Percentiles rank a stretch among this genome's conserved stretches.
Evolutionary conservation across 2,888 invertebrate genomes (phyloP).

Genomic region (Synergus umbraculus): DNA sequence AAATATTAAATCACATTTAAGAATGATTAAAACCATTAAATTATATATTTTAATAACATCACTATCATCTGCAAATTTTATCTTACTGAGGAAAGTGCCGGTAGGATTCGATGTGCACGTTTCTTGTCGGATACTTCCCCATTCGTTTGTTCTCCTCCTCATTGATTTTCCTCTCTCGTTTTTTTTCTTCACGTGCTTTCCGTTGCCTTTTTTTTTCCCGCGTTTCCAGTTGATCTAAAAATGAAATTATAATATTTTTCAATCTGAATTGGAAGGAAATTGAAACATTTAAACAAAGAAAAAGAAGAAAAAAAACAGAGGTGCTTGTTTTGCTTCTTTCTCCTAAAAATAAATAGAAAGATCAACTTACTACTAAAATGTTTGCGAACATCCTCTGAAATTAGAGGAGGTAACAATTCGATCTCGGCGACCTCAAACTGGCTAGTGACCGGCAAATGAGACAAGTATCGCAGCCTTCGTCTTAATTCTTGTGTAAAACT

Average conservation of each 20-base stretch:
- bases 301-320: neutral
- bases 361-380: constrained; percentile 82
- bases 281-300: neutral
- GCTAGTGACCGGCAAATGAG: constrained; percentile 94
- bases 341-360: neutral
- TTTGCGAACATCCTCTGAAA: constrained; percentile 84
- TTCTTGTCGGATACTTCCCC: constrained; percentile 82
- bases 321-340: neutral
- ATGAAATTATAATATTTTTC: neutral
- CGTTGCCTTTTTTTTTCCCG: constrained; percentile 85
- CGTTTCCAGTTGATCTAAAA: constrained; percentile 85
- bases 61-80: constrained; percentile 1
- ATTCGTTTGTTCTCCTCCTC: constrained; percentile 85
- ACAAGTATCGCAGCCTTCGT: constrained; percentile 85
- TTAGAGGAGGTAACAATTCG: constrained; percentile 85
- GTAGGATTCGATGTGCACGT: constrained; percentile 83
- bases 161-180: constrained; percentile 87
- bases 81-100: constrained; percentile 80
- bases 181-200: constrained; percentile 87
- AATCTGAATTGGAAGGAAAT: neutral
- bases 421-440: constrained; percentile 95
- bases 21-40: constrained; percentile 1
- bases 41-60: neutral
- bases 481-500: constrained; percentile 91
- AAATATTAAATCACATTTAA: constrained; percentile 11